phyloP scores from a whole-genome alignment of 2,797 vertebrate genomes.

The Protonibea diacanthus region DNA sequence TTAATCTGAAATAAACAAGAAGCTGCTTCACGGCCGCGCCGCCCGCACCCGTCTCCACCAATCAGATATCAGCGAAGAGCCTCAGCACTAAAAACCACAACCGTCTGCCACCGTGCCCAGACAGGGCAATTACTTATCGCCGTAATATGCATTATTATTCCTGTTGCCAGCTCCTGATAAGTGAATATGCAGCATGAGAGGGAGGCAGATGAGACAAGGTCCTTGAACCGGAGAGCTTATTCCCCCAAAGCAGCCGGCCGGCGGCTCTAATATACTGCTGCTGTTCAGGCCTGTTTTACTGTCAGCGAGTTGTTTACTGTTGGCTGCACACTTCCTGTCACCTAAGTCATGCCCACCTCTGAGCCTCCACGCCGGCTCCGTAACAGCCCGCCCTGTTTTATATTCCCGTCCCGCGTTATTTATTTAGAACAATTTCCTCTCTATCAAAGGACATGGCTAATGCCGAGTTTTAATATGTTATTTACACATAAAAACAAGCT shows the following conservation, averaged over 20 bases:
- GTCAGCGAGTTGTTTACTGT: constrained; percentile 87
- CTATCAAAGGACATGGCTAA: constrained; percentile 93
- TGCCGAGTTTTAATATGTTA: constrained; percentile 99
- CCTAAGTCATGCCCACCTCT: constrained; percentile 93
- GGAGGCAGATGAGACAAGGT: constrained; percentile 63
- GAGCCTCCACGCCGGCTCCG: constrained; percentile 84
- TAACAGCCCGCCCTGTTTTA: constrained; percentile 92
- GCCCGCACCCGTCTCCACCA: constrained; percentile 35
- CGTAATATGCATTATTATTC: constrained; percentile 84
- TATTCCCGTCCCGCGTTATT: constrained; percentile 93
- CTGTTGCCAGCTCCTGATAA: constrained; percentile 77
- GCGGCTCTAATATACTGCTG: constrained; percentile 63
- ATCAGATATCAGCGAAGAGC: constrained; percentile 65
- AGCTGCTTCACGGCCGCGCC: constrained; percentile 21
- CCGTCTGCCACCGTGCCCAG: constrained; percentile 61
- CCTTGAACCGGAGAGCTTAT: constrained; percentile 73
- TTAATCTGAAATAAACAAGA: constrained; percentile 66
- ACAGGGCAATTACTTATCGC: constrained; percentile 80
- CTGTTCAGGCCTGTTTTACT: constrained; percentile 68
- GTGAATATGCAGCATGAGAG: constrained; percentile 71
- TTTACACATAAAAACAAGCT: constrained; percentile 97
- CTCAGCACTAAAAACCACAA: constrained; percentile 44
- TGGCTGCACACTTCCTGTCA: constrained; percentile 89
- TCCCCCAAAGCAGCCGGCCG: constrained; percentile 15
- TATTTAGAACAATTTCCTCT: constrained; percentile 95